Conservation (phyloP, 2,113 vertebrate species). For the Solea solea region DNA sequence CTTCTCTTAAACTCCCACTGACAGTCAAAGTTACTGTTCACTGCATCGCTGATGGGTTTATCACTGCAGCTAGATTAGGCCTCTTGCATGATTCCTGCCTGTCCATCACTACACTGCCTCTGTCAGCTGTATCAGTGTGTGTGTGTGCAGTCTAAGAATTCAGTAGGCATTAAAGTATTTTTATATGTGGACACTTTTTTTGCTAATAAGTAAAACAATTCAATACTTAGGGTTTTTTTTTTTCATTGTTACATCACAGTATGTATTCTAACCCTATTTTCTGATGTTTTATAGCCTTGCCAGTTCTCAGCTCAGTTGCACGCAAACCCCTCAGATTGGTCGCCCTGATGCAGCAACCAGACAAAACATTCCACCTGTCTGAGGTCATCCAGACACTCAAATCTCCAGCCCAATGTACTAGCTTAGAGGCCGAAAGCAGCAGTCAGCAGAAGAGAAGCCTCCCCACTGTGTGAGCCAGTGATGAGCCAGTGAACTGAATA, state of each 20-base stretch:
- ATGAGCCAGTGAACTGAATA: conserved; percentile 37
- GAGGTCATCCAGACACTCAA: conserved; percentile 73
- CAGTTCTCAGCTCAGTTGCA: neutral
- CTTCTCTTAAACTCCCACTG: conserved; percentile 22
- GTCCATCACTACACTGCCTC: conserved; percentile 15
- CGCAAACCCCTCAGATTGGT: conserved; percentile 31
- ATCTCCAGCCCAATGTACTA: conserved; percentile 64
- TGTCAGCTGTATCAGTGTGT: conserved; percentile 7
- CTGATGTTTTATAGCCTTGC: conserved; percentile 14
- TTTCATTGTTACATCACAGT: neutral
- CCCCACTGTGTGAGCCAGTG: conserved; percentile 17
- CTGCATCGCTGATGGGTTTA: conserved; percentile 14
- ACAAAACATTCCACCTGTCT: conserved; percentile 81
- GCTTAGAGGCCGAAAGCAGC: conserved; percentile 61
- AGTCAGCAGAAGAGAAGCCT: conserved; percentile 57
- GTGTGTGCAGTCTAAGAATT: neutral
- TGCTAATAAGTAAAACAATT: too few relatives aligned
- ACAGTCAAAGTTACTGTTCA: conserved; percentile 13
- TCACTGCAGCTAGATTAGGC: conserved; percentile 13
- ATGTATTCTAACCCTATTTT: neutral
- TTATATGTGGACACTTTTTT: too few relatives aligned
- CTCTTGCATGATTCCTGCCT: neutral
- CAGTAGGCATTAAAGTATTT: too few relatives aligned
- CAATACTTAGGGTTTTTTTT: too few relatives aligned
- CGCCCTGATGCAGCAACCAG: conserved; percentile 63